Evolutionary conservation across 2,113 vertebrate species (phyloP), one percentile per base, ranked within the genome.

Genomic region (Hippoglossus stenolepis): DNA sequence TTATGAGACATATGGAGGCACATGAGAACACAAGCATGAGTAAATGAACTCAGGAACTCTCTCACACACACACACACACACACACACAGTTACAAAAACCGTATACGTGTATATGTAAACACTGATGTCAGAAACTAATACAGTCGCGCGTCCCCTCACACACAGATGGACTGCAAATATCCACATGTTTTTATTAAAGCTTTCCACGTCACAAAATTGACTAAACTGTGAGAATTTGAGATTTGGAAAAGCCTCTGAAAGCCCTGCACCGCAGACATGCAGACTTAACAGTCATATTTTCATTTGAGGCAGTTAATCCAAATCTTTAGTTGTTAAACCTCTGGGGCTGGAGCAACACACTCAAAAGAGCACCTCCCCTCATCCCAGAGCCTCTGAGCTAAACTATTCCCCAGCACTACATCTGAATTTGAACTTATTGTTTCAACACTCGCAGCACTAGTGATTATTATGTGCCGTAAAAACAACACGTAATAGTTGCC

Each of bases 1-100:
- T 92, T 90, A 87, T 71, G 76, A 83, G 85, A 85, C 86, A 91
- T 89, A 91, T 85, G 82, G 88, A 89, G 78, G 73, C 78, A 82
- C 73, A 76, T 28, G 70, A 78, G 80, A 75, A 71, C 84, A 82
- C 85, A 71, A 65, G 71, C 84, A 80, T 73, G 69, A 79, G 80
- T 65, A 89, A 89, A 89, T 78, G 58, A 76, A 83, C 58, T 75
- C 75, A 61, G 43, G 43, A 63, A 73, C 3, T 5, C 18, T 2
- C 61, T 5, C 20, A 23, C 35, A 14, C 61, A 23, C 28, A 51
- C 73, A 83, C 66, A 66, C 31, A 31, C 35, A 14, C 28, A 51
- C 20, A 75, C 73, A 83, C 66, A 66, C 31, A 31, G 31, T 31
- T 31, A 31, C 65, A 35, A 31, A 73, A 35, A 69, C 26, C 45